Evolutionary conservation across 2,888 invertebrate genomes (phyloP).

Genomic region (Crematogaster levior): DNA sequence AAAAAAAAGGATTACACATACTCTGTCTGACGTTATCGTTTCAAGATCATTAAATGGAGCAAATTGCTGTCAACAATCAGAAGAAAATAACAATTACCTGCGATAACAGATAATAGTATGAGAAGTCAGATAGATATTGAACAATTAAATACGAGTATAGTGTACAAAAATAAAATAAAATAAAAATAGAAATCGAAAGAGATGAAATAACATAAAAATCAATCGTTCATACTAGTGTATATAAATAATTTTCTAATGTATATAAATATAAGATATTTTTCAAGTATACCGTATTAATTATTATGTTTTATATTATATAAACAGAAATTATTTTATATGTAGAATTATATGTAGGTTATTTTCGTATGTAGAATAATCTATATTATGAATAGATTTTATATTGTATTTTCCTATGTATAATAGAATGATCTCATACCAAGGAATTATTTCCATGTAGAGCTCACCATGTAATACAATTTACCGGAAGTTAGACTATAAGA

Average conservation of each 20-base stretch:
- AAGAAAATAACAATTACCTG: constrained; percentile 3
- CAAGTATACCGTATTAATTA: neutral
- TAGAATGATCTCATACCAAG: neutral
- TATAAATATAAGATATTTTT: too few species aligned
- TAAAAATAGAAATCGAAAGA: neutral
- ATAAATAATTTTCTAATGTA: constrained; percentile 9
- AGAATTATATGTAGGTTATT: too few species aligned
- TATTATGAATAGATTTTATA: too few species aligned
- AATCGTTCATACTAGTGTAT: neutral
- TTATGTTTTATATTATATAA: constrained; percentile 3
- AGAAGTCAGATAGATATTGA: neutral
- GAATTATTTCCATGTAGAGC: too few species aligned
- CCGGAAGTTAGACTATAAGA: neutral
- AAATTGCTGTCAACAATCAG: neutral
- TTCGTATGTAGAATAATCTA: too few species aligned
- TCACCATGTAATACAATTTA: neutral
- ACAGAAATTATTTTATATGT: neutral
- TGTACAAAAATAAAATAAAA: constrained; percentile 7
- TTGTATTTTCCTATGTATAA: too few species aligned
- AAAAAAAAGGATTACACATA: neutral
- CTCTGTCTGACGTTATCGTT: neutral
- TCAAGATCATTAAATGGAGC: neutral
- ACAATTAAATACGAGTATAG: neutral
- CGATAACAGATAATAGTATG: neutral
- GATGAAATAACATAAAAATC: neutral